Conservation (phyloP, 1,140 invertebrate species). For the Trachymyrmex septentrionalis region DNA sequence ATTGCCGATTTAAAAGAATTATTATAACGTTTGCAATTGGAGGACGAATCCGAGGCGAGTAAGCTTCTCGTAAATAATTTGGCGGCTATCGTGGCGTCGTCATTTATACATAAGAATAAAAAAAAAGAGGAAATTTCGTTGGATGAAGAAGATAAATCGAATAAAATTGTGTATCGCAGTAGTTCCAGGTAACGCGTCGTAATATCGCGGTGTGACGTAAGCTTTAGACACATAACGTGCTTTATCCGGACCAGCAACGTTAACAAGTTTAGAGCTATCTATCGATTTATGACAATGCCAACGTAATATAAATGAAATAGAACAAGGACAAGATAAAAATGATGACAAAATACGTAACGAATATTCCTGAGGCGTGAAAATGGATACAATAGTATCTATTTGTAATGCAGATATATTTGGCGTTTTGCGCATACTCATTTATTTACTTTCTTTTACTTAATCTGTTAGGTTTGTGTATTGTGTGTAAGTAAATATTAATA, state of each 20-base stretch:
- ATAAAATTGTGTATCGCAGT: conserved; percentile 25
- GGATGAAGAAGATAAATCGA: conserved; percentile 32
- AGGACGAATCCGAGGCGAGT: conserved; percentile 15
- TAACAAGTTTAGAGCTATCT: conserved; percentile 61
- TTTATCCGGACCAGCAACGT: conserved; percentile 51
- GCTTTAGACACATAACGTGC: conserved; percentile 55
- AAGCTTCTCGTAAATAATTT: conserved; percentile 28
- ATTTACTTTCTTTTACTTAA: too few species aligned
- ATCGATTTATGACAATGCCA: conserved; percentile 61
- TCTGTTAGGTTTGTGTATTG: too few species aligned
- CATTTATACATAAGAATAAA: conserved; percentile 22
- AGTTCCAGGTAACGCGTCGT: conserved; percentile 37
- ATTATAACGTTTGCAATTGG: conserved; percentile 12
- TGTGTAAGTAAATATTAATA: too few species aligned
- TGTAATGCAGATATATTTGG: background rate
- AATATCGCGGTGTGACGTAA: conserved; percentile 51
- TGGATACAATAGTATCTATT: background rate
- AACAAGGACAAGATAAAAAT: conserved; percentile 44
- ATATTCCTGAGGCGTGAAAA: background rate
- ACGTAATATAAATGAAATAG: conserved; percentile 48
- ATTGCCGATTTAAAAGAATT: conserved; percentile 11
- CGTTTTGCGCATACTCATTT: too few species aligned
- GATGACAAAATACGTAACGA: background rate
- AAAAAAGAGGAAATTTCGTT: background rate
- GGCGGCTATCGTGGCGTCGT: background rate